A percentile compares a stretch with the other conserved stretches of the same genome.
These are phyloP conservation scores for Phocoena sinus DNA, from an alignment of 2,113 vertebrate genomes.

Conservation along the genomic window DNA sequence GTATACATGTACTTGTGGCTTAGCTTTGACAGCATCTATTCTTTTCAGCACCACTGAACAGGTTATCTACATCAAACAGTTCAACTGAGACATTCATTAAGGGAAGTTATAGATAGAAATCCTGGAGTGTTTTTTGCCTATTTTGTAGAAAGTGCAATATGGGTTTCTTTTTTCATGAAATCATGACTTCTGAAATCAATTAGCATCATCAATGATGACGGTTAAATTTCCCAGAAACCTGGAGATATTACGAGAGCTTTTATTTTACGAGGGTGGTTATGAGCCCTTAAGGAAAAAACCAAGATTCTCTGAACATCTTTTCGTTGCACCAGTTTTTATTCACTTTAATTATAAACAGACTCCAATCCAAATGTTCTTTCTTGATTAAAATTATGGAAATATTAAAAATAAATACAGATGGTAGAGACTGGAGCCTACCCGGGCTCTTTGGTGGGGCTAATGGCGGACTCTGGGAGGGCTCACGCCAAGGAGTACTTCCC, in stretches of 20 bases:
- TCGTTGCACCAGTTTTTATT: not conserved
- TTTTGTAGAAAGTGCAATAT: not conserved
- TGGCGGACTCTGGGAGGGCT: too few species aligned
- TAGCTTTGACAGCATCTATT: not conserved
- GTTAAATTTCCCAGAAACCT: constrained; percentile 22
- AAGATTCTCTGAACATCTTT: constrained; percentile 1
- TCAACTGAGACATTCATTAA: not conserved
- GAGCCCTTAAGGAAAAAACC: not conserved
- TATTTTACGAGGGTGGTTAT: not conserved
- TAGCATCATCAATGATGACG: constrained; percentile 1
- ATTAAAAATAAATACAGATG: not conserved
- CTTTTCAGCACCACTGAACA: not conserved
- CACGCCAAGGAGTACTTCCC: too few species aligned
- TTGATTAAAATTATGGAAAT: constrained; percentile 4
- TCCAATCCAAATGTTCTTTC: not conserved
- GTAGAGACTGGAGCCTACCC: not conserved
- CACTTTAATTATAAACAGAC: constrained; percentile 35
- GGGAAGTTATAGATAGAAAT: not conserved
- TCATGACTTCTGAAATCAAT: constrained; percentile 18
- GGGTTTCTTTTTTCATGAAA: not conserved
- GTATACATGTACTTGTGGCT: rapidly evolving
- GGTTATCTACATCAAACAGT: not conserved
- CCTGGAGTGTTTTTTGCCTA: not conserved
- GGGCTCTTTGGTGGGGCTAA: too few species aligned
- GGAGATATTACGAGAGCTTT: not conserved